Conservation (phyloP, 2,797 vertebrate genomes). For the Trichosurus vulpecula region DNA sequence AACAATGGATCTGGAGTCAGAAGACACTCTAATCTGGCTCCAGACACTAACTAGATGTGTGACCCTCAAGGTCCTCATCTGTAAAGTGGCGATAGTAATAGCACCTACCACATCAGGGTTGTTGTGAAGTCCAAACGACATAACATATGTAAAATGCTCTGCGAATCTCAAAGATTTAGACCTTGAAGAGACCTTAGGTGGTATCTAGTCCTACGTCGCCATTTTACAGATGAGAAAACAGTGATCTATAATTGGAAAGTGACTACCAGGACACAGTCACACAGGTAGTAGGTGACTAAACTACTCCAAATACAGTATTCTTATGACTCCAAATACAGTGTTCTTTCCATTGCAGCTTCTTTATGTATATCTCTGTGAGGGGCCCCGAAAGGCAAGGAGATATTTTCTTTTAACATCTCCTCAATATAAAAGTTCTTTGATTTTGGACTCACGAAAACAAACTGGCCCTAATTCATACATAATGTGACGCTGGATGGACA, state of each 20-base stretch:
- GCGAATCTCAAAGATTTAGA: background rate
- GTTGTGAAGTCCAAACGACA: background rate
- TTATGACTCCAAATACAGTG: too few relatives aligned
- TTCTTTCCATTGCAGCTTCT: background rate
- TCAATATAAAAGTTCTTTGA: background rate
- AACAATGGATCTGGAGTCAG: background rate
- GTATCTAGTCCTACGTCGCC: background rate
- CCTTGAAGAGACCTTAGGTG: background rate
- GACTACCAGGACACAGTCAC: background rate
- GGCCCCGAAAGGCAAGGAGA: background rate
- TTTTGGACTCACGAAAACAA: conserved; percentile 39
- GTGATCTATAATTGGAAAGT: background rate
- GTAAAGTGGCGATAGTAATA: background rate
- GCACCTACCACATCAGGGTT: background rate
- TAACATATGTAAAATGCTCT: background rate
- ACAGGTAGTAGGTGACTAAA: background rate
- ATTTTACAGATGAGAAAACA: background rate
- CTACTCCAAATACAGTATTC: too few relatives aligned
- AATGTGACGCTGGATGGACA: conserved; percentile 42
- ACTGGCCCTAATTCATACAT: conserved; percentile 51
- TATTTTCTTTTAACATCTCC: background rate
- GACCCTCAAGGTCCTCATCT: background rate
- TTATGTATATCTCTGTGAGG: background rate
- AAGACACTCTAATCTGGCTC: background rate
- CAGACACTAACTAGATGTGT: background rate